Conservation (phyloP, 2,797 vertebrate species). For the Leptoclinus maculatus region DNA sequence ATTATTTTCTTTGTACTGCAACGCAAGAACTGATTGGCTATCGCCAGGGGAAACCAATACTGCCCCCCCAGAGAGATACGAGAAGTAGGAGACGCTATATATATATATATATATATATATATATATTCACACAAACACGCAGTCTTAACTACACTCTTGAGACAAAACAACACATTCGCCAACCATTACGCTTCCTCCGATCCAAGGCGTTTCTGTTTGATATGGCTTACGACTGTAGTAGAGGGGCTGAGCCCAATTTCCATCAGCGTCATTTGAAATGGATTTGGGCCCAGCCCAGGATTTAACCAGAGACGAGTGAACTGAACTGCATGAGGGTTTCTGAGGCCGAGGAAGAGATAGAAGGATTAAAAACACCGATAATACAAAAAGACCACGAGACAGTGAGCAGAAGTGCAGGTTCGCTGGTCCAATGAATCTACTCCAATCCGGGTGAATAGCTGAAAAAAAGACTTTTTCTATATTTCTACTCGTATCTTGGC, state of each 20-base stretch:
- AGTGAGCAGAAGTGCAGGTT: constrained; percentile 20
- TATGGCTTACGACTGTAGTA: constrained; percentile 79
- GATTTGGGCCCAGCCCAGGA: constrained; percentile 48
- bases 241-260: constrained; percentile 49
- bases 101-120: constrained; percentile 4
- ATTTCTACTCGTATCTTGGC: neutral
- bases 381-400: constrained; percentile 48
- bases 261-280: constrained; percentile 30
- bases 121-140: neutral
- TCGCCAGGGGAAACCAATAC: constrained; percentile 75
- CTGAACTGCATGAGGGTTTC: constrained; percentile 76
- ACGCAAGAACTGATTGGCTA: constrained; percentile 89
- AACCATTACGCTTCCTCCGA: constrained; percentile 50
- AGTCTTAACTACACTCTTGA: constrained; percentile 38
- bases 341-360: constrained; percentile 66
- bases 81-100: constrained; percentile 71
- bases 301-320: constrained; percentile 67
- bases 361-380: constrained; percentile 67
- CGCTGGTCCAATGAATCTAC: neutral
- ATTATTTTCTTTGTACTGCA: constrained; percentile 83
- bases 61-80: constrained; percentile 77
- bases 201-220: constrained; percentile 79
- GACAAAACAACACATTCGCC: constrained; percentile 68
- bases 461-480: neutral
- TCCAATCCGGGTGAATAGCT: constrained; percentile 18